Evolutionary conservation across 1,140 invertebrate genomes (phyloP).

Genomic region (Lasaia peninsularis): DNA sequence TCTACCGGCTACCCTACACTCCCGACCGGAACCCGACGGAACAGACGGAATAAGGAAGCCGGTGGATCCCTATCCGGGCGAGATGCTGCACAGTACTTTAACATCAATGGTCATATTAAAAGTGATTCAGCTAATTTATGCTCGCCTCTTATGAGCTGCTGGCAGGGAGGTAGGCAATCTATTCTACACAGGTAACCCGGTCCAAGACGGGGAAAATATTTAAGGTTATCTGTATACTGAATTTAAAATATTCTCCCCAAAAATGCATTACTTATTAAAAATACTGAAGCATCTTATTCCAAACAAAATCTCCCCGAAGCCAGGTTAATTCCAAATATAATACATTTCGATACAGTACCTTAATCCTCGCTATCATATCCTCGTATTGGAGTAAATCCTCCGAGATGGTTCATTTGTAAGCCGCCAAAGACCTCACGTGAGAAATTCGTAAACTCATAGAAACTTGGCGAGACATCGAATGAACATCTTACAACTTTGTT

Average conservation of each 20-base stretch:
- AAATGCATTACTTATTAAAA: not conserved
- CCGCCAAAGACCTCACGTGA: not conserved
- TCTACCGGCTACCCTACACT: too few species aligned
- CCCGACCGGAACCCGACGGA: too few species aligned
- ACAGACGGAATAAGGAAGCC: too few species aligned
- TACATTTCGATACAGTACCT: slow-evolving; percentile 6
- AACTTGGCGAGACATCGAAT: not conserved
- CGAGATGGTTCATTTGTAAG: slow-evolving; percentile 10
- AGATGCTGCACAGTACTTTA: too few species aligned
- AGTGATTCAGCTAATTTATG: too few species aligned
- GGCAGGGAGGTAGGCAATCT: too few species aligned
- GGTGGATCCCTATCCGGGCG: too few species aligned
- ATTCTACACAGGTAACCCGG: too few species aligned
- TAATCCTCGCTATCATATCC: slow-evolving; percentile 3
- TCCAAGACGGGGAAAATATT: too few species aligned
- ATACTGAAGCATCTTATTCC: not conserved
- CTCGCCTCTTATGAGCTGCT: too few species aligned
- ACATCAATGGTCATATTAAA: too few species aligned
- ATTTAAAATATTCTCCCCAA: not conserved
- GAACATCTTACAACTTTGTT: slow-evolving; percentile 7
- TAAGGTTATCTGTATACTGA: too few species aligned
- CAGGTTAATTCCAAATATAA: not conserved
- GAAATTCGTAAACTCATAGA: slow-evolving; percentile 8
- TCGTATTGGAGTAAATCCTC: slow-evolving; percentile 10
- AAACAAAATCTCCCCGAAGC: not conserved